These are phyloP conservation scores for Staurois parvus DNA, from an alignment of 2,797 vertebrate genomes.

Conservation along the genomic window DNA sequence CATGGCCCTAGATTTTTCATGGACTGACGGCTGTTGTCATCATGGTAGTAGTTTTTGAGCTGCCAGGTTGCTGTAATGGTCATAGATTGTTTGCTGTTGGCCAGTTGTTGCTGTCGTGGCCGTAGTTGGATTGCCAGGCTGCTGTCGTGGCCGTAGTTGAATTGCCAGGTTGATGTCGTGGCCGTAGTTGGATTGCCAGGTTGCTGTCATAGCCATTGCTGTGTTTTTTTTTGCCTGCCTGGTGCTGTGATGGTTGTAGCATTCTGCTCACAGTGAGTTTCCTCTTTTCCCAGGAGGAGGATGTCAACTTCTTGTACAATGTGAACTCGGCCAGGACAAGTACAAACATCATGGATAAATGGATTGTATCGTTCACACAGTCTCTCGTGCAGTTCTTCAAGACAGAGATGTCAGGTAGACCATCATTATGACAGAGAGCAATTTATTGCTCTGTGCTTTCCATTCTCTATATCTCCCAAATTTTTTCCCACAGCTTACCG, in stretches of 20 bases:
- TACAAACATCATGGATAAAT: constrained; percentile 95
- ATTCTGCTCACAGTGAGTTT: neutral
- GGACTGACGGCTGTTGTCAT: no score
- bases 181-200: no score
- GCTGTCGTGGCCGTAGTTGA: no score
- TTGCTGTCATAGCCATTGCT: no score
- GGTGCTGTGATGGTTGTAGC: neutral
- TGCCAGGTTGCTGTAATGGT: no score
- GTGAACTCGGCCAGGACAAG: constrained; percentile 84
- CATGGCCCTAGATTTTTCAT: no score
- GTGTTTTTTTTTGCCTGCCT: no score
- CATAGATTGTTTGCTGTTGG: no score
- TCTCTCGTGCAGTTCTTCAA: constrained; percentile 94
- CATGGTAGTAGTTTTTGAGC: no score
- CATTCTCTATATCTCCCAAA: neutral
- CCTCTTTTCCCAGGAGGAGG: constrained; percentile 81
- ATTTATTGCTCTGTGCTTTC: neutral
- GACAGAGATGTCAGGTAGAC: constrained; percentile 90
- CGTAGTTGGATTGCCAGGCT: no score
- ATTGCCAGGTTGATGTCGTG: no score
- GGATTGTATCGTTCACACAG: constrained; percentile 96
- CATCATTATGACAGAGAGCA: neutral
- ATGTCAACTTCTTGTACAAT: constrained; percentile 87
- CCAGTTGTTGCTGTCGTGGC: no score
- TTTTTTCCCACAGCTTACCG: constrained; percentile 84